Evolutionary conservation across 2,797 vertebrate genomes (phyloP), one percentile per base, ranked within the genome.

Genomic region (Danio albolineatus): DNA sequence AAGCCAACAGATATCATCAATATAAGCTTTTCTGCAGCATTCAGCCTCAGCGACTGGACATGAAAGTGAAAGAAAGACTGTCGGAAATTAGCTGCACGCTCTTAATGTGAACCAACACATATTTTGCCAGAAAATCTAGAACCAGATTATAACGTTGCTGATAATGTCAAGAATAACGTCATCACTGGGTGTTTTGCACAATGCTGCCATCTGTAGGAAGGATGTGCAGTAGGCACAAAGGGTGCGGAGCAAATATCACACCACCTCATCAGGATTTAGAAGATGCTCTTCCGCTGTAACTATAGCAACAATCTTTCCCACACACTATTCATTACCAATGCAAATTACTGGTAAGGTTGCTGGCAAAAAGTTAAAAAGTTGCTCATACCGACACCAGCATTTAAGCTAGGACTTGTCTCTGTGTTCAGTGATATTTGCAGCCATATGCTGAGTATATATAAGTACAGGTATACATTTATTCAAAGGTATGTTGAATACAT

Each of bases 401-500:
- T 73, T 73, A 38, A 56, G 17, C 38, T 48, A 67, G 44, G 64
- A 62, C 19, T 53, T 54, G 36, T 77, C 39, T 76, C 56, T 69
- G 49, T 87, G 84, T 84, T 66, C 80, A 36, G 60, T 66, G 62
- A 72, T 79, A 79, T 78, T 54, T 76, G 66, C 80, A 77, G 74
- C 67, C 75, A 82, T 85, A 85, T 78, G 76, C 79, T 82, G 13
- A 72, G n/a, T 41, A 65, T 66, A 49, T 72, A 76, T 81, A 76
- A 51, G 59, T 79, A 65, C 59, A 73, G 49, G 65, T 79, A 73
- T 65, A 79, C 59, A 65, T 79, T 46, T 73, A 79, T 79, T 79
- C 77, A 79, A 79, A 53, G 14, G 36, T 54, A 43, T 65, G 69
- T 73, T 73, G 69, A 61, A 75, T 81, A 70, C 21, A 75, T 73